Conservation (phyloP, 2,113 vertebrate species). For the Sinocyclocheilus rhinocerous region DNA sequence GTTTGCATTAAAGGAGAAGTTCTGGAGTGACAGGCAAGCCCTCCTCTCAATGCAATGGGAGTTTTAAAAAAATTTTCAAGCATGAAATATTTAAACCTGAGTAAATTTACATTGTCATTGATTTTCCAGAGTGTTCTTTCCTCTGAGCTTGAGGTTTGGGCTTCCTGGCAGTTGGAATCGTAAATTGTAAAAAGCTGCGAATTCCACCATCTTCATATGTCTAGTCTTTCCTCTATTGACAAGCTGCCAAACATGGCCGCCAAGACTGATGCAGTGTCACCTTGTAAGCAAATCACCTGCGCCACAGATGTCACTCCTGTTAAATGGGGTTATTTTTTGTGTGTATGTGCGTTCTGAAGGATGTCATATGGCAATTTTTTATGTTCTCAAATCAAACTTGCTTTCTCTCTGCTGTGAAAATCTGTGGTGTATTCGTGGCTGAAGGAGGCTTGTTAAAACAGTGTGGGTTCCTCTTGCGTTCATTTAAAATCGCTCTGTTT, state of each 20-base stretch:
- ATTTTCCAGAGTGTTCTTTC: slow-evolving; percentile 28
- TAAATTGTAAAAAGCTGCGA: slow-evolving; percentile 39
- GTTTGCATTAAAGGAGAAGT: slow-evolving; percentile 10
- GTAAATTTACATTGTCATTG: slow-evolving; percentile 43
- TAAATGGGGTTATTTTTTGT: slow-evolving; percentile 32
- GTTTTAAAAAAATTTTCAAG: slow-evolving; percentile 29
- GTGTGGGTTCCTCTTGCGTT: neutral
- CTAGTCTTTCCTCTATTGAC: slow-evolving; percentile 54
- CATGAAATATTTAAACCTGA: slow-evolving; percentile 38
- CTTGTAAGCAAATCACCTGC: slow-evolving; percentile 54
- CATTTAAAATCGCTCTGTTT: neutral
- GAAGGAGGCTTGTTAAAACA: slow-evolving; percentile 20
- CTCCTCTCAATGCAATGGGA: slow-evolving; percentile 1
- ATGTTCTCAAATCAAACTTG: slow-evolving; percentile 29
- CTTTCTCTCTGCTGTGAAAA: slow-evolving; percentile 31
- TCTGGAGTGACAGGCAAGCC: slow-evolving; percentile 6
- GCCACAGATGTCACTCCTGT: slow-evolving; percentile 50
- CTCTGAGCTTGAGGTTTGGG: slow-evolving; percentile 10
- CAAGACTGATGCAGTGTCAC: slow-evolving; percentile 56
- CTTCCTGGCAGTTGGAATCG: slow-evolving; percentile 34
- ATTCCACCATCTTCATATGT: slow-evolving; percentile 50
- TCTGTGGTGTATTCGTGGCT: neutral
- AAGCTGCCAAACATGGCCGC: slow-evolving; percentile 55
- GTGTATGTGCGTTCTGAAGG: neutral
- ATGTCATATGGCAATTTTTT: slow-evolving; percentile 7